Conservation (phyloP, 2,888 invertebrate genomes). For the Athalia rosae region DNA sequence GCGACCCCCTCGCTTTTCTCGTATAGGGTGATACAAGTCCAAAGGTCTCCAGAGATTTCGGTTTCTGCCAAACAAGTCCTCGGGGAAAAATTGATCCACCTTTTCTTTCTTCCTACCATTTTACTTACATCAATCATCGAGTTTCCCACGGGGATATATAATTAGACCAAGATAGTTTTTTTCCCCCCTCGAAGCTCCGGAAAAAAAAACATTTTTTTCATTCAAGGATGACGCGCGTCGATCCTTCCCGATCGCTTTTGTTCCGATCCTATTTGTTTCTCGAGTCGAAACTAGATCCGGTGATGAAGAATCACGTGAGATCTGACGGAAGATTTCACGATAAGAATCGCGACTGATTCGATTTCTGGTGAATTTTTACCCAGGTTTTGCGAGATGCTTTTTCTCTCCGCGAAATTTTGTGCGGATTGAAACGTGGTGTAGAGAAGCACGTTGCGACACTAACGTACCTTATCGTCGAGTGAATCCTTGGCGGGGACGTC, state of each 20-base stretch:
- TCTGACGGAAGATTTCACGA: too few species aligned
- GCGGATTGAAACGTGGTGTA: constrained; percentile 26
- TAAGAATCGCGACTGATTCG: too few species aligned
- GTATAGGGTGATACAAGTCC: constrained; percentile 44
- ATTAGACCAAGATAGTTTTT: background rate
- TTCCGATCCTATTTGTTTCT: too few species aligned
- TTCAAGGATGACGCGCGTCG: constrained; percentile 21
- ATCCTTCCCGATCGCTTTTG: background rate
- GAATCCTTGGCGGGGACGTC: constrained; percentile 41
- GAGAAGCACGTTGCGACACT: constrained; percentile 24
- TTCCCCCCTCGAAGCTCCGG: too few species aligned
- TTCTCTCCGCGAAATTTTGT: background rate
- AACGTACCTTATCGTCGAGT: constrained; percentile 38
- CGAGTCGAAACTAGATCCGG: too few species aligned
- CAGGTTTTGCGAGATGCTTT: too few species aligned
- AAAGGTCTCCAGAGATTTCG: constrained; percentile 28
- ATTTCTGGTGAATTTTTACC: too few species aligned
- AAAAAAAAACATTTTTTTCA: too few species aligned
- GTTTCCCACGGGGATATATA: background rate
- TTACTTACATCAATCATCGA: background rate
- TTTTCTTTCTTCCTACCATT: constrained; percentile 23
- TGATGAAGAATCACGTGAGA: too few species aligned
- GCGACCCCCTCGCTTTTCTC: constrained; percentile 21
- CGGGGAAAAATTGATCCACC: constrained; percentile 11
- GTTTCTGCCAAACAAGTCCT: constrained; percentile 38